Percentiles rank a stretch among this genome's conserved stretches.
These are phyloP conservation scores for Sebastes oblongus DNA, from an alignment of 2,797 vertebrate genomes.

Conservation along the genomic window DNA sequence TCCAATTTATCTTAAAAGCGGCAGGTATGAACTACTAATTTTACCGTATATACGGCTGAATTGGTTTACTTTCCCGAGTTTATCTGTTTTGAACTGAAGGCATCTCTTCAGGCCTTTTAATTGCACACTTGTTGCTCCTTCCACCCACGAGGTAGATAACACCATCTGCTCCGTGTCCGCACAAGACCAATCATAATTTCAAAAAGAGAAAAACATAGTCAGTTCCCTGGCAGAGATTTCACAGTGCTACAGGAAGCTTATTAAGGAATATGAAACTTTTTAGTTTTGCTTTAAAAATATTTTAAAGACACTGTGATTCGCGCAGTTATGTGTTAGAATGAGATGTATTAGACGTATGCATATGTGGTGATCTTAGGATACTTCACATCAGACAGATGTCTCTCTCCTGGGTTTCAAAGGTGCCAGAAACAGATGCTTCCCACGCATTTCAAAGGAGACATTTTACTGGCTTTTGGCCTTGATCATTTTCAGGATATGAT, in stretches of 20 bases:
- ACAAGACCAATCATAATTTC: conserved; percentile 66
- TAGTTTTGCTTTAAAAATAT: neutral
- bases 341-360: neutral
- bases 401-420: conserved; percentile 58
- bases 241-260: conserved; percentile 56
- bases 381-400: conserved; percentile 61
- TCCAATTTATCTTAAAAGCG: conserved; percentile 15
- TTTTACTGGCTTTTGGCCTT: conserved; percentile 69
- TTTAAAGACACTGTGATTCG: neutral
- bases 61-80: conserved; percentile 33
- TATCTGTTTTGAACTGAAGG: conserved; percentile 43
- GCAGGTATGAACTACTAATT: conserved; percentile 20
- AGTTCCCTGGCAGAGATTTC: conserved; percentile 66
- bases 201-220: conserved; percentile 70
- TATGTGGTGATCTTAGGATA: conserved; percentile 1
- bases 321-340: neutral
- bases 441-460: conserved; percentile 76
- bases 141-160: conserved; percentile 49
- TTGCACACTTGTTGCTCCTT: conserved; percentile 79
- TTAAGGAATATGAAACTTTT: neutral
- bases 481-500: conserved; percentile 76
- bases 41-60: conserved; percentile 15
- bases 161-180: conserved; percentile 78
- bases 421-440: conserved; percentile 76
- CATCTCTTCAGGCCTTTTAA: conserved; percentile 69